Conservation (phyloP, 2,797 vertebrate genomes). For the Monodelphis domestica region DNA sequence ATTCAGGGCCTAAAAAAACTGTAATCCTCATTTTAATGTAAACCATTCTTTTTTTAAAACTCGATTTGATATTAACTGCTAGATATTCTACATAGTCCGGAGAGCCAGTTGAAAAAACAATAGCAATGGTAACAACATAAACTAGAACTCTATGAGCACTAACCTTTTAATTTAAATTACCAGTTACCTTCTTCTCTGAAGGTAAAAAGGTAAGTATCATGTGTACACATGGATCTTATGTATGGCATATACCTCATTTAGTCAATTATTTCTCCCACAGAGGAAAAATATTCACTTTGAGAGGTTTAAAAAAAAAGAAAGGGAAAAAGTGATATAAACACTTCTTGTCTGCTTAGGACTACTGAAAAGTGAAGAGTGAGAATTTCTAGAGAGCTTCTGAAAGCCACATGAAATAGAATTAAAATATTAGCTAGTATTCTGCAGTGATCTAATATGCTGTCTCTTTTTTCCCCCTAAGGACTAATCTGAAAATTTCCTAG, state of each 20-base stretch:
- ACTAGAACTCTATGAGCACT: not conserved
- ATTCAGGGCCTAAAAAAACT: not conserved
- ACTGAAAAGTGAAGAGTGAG: not conserved
- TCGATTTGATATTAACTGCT: not conserved
- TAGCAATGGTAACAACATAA: not conserved
- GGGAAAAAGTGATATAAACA: not conserved
- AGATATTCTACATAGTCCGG: not conserved
- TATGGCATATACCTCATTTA: not conserved
- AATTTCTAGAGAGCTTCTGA: not conserved
- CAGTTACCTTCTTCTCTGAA: not conserved
- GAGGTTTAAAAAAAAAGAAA: not conserved
- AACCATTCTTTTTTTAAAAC: not conserved
- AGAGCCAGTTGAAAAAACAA: not conserved
- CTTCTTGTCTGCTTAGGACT: not conserved
- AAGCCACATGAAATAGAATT: not conserved
- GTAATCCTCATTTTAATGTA: conserved; percentile 2
- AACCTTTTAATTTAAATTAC: not conserved
- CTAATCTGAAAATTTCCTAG: not conserved
- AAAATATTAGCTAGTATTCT: not conserved
- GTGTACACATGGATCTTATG: not conserved
- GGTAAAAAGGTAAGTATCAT: not conserved
- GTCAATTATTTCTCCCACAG: not conserved
- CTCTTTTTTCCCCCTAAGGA: not conserved
- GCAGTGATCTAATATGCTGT: not conserved
- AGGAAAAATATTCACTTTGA: not conserved